These are phyloP conservation scores for Acrocephalus arundinaceus DNA, from an alignment of 2,113 vertebrate genomes.

Conservation along the genomic window DNA sequence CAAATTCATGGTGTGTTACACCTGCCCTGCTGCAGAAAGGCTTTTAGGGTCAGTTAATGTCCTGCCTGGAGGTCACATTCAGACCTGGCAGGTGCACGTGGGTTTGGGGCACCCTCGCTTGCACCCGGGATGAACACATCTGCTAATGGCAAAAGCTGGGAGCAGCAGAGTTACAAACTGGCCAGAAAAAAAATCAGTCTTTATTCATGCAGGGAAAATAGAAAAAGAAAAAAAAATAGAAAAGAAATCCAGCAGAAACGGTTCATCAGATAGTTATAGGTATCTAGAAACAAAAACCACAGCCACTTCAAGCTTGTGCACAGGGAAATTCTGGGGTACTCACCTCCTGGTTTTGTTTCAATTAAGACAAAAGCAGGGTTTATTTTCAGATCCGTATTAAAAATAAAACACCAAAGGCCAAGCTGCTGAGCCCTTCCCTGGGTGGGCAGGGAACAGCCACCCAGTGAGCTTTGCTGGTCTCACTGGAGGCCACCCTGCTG, in stretches of 20 bases:
- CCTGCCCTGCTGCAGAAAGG: neutral
- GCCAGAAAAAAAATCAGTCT: neutral
- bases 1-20: neutral
- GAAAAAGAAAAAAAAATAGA: neutral
- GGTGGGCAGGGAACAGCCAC: neutral
- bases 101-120: accelerated
- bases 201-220: neutral
- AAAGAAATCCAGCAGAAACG: neutral
- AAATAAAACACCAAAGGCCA: neutral
- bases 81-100: accelerated
- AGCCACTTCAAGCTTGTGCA: neutral
- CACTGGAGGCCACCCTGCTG: neutral
- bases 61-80: neutral
- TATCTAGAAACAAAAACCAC: conserved; percentile 41
- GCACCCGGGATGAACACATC: accelerated
- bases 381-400: neutral
- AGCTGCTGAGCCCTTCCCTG: neutral
- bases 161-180: neutral
- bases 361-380: neutral
- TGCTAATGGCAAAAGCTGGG: neutral
- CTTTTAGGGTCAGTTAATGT: neutral
- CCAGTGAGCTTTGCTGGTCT: neutral
- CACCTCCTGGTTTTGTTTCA: conserved; percentile 20
- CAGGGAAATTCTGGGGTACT: neutral
- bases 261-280: conserved; percentile 19